Evolutionary conservation across 2,888 invertebrate genomes (phyloP).

Genomic region (Athalia rosae): DNA sequence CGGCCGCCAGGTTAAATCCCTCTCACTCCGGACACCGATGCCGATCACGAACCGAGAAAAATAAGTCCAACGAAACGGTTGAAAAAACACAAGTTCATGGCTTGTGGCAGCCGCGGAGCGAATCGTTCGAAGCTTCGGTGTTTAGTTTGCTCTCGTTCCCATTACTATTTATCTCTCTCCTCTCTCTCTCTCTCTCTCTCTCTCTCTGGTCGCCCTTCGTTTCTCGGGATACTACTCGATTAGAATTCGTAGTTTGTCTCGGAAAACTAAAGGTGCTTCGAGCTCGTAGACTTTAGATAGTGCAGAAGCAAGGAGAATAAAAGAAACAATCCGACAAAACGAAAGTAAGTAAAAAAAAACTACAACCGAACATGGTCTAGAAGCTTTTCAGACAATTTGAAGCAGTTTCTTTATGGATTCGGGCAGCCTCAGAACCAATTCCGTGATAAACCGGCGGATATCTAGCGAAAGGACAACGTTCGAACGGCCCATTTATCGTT

Average conservation of each 20-base stretch:
- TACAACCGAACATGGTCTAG: not conserved
- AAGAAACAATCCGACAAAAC: not conserved
- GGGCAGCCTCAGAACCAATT: no score
- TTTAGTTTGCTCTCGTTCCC: no score
- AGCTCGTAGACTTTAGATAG: slow-evolving; percentile 1
- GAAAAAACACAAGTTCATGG: slow-evolving; percentile 37
- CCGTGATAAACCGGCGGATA: no score
- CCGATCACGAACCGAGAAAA: slow-evolving; percentile 40
- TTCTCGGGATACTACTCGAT: not conserved
- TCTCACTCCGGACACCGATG: slow-evolving; percentile 36
- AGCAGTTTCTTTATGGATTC: not conserved
- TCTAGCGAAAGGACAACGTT: no score
- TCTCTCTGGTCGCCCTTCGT: not conserved
- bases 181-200: slow-evolving; percentile 6
- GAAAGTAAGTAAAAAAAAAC: not conserved
- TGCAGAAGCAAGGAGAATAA: not conserved
- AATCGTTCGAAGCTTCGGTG: not conserved
- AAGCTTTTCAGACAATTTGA: slow-evolving; percentile 34
- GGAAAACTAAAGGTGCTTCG: slow-evolving; percentile 8
- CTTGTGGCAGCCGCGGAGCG: slow-evolving; percentile 4
- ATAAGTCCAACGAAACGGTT: slow-evolving; percentile 42
- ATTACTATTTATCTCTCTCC: slow-evolving; percentile 13
- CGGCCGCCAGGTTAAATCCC: slow-evolving; percentile 34
- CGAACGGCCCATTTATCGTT: no score
- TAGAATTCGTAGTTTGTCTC: slow-evolving; percentile 32